Evolutionary conservation across 2,113 vertebrate species (phyloP).

Genomic region (Chloropsis hardwickii): DNA sequence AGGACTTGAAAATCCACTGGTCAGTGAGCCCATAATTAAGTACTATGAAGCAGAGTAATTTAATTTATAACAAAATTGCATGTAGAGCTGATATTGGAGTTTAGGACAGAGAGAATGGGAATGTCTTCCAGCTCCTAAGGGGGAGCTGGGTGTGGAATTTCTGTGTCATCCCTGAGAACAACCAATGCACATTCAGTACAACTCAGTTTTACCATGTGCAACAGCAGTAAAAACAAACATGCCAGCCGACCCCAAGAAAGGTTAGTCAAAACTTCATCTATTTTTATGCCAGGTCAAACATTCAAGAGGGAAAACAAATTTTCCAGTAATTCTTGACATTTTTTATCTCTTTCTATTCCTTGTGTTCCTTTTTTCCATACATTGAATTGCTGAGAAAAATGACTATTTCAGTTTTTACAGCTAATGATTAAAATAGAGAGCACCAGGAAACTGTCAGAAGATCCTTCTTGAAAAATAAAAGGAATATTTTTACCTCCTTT

Average conservation of each 20-base stretch:
- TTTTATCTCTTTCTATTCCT: neutral
- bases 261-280: neutral
- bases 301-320: neutral
- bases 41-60: neutral
- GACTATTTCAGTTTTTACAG: neutral
- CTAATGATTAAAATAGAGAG: neutral
- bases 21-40: neutral
- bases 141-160: neutral
- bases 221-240: neutral
- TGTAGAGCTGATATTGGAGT: neutral
- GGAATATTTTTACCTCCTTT: neutral
- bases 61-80: neutral
- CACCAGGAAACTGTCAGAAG: neutral
- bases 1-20: neutral
- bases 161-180: neutral
- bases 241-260: fast-evolving
- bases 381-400: neutral
- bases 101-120: neutral
- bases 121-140: neutral
- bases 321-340: neutral
- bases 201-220: neutral
- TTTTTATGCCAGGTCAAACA: neutral
- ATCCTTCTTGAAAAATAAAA: neutral
- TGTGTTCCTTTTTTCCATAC: neutral
- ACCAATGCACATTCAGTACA: neutral